Percentiles rank a stretch among this genome's conserved stretches.
These are phyloP conservation scores for Monopterus albus DNA, from an alignment of 2,113 vertebrate genomes.

Conservation along the genomic window DNA sequence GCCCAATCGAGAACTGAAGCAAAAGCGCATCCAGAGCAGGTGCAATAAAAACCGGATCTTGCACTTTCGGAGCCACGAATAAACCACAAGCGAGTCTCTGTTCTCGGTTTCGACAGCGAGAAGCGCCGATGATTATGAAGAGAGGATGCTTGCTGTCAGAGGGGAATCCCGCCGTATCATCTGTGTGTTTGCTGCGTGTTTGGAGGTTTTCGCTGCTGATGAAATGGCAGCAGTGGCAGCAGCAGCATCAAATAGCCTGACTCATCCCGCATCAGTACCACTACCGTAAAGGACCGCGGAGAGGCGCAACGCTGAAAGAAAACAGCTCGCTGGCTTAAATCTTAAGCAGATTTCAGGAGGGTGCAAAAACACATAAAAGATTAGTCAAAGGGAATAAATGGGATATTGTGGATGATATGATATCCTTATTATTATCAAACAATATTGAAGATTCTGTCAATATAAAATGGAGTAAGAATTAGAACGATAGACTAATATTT, in stretches of 20 bases:
- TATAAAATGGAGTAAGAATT: no score
- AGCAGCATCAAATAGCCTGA: conserved; percentile 89
- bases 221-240: conserved; percentile 90
- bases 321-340: no score
- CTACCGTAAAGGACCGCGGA: conserved; percentile 82
- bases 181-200: conserved; percentile 60
- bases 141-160: conserved; percentile 15
- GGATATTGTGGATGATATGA: no score
- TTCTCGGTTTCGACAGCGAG: neutral
- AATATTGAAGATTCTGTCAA: no score
- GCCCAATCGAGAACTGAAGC: conserved; percentile 20
- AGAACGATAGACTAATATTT: no score
- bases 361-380: no score
- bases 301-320: conserved; percentile 48
- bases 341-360: neutral
- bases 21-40: conserved; percentile 45
- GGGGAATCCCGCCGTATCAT: conserved; percentile 50
- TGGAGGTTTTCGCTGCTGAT: conserved; percentile 79
- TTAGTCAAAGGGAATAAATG: no score
- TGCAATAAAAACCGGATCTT: conserved; percentile 29
- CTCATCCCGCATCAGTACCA: conserved; percentile 91
- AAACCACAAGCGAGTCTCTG: neutral
- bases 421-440: no score
- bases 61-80: conserved; percentile 5
- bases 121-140: neutral